Percentiles rank a stretch among this genome's conserved stretches.
Conservation (phyloP, 2,888 invertebrate species). For the Metopia argyrocephala region DNA sequence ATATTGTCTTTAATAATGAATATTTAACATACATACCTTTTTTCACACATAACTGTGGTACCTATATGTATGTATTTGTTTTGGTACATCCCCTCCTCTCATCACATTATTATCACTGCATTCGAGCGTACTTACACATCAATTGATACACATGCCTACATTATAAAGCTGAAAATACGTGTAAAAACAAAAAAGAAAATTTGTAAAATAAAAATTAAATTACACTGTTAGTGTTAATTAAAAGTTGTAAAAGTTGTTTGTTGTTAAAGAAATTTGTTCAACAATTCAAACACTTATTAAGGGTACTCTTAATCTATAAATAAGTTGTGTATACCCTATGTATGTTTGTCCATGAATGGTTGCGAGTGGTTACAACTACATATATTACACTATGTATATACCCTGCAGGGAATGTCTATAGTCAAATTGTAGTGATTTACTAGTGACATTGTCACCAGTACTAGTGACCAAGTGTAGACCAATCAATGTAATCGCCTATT, state of each 20-base stretch:
- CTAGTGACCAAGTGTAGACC: too few relatives aligned
- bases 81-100: not conserved
- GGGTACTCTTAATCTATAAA: too few relatives aligned
- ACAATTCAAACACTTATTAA: conserved; percentile 10
- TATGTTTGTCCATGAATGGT: too few relatives aligned
- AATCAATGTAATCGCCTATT: too few relatives aligned
- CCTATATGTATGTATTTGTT: not conserved
- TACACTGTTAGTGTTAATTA: conserved; percentile 29
- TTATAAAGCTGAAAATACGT: too few relatives aligned
- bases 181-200: too few relatives aligned
- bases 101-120: not conserved
- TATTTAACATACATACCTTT: not conserved
- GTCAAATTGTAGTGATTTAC: too few relatives aligned
- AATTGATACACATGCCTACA: conserved; percentile 28
- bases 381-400: too few relatives aligned
- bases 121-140: conserved; percentile 8
- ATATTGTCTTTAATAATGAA: conserved; percentile 26
- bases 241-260: conserved; percentile 18
- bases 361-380: too few relatives aligned
- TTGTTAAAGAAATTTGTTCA: not conserved
- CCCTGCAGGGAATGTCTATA: too few relatives aligned
- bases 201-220: conserved; percentile 6
- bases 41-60: not conserved
- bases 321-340: too few relatives aligned
- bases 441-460: too few relatives aligned